Evolutionary conservation across 1,140 invertebrate species (phyloP), one percentile per base, ranked within the genome.

Genomic region (Drosophila persimilis): DNA sequence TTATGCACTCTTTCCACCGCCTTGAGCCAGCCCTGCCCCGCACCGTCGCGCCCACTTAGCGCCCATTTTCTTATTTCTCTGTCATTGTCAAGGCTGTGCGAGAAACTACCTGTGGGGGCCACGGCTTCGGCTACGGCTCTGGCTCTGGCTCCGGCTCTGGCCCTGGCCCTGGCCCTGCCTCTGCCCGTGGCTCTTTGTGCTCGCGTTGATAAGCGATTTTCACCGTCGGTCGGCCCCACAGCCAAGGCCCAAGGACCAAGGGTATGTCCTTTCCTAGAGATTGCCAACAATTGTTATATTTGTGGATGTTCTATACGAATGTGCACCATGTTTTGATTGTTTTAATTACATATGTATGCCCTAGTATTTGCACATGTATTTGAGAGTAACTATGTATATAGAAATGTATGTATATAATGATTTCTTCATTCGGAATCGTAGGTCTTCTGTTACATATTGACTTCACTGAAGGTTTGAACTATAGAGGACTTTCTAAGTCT

Each of bases 81-180:
- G 81, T 81, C 81, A 86, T 88, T 86, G 81, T 86, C 81, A 86
- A 86, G 81, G 81, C 81, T 81, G 70, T 71, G 65, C 65, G 52
- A 76, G 66, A 77, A 86, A 81, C 83, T 78, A 86, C 74, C 81
- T 88, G 81, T 60, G 65, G 65, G 76, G 43, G 48, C 58, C 44
- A 8, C 17, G 7, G 48, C 6, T 39, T 11, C 7, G n/a, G n/a
- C 17, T 35, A 35, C 31, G 7, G 31, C 3, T 39, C 3, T 9
- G 1, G 35, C 35, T 39, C 35, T 39, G 0, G 9, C 35, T 13
- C 11, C 11, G 31, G 31, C 31, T 9, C 31, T 39, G 35, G 35
- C 35, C 35, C 11, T 35, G 31, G 31, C 31, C 31, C 31, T 39
- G 35, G 35, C 35, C 35, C 35, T 29, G 31, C 20, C 6, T 15